Conservation (phyloP, 2,797 vertebrate genomes). For the Tragopan temminckii region DNA sequence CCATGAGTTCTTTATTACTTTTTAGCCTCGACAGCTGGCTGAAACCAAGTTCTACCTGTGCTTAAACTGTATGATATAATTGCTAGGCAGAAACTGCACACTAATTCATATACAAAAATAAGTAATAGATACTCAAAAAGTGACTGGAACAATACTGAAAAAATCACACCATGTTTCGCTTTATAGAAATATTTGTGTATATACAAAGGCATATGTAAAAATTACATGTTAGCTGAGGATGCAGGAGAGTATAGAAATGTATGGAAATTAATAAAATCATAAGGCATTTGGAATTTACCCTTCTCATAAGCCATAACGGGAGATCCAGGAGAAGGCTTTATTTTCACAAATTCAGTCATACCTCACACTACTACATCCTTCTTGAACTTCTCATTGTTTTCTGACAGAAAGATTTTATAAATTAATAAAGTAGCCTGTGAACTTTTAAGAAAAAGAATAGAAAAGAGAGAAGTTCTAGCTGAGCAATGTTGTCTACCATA, state of each 20-base stretch:
- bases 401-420: not conserved
- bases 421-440: not conserved
- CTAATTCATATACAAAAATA: not conserved
- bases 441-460: not conserved
- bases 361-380: not conserved
- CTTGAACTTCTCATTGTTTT: not conserved
- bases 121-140: not conserved
- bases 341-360: not conserved
- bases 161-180: not conserved
- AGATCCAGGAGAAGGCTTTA: not conserved
- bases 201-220: not conserved
- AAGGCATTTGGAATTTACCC: not conserved
- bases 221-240: accelerated
- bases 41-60: not conserved
- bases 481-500: accelerated
- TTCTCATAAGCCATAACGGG: accelerated
- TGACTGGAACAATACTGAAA: not conserved
- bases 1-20: not conserved
- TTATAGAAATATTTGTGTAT: accelerated
- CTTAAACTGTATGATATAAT: too few relatives aligned
- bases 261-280: not conserved
- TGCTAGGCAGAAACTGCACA: not conserved
- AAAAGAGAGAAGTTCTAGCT: not conserved
- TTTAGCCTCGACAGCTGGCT: not conserved
- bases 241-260: not conserved